phyloP scores from a whole-genome alignment of 2,888 invertebrate species.

The Oligia fasciuncula region DNA sequence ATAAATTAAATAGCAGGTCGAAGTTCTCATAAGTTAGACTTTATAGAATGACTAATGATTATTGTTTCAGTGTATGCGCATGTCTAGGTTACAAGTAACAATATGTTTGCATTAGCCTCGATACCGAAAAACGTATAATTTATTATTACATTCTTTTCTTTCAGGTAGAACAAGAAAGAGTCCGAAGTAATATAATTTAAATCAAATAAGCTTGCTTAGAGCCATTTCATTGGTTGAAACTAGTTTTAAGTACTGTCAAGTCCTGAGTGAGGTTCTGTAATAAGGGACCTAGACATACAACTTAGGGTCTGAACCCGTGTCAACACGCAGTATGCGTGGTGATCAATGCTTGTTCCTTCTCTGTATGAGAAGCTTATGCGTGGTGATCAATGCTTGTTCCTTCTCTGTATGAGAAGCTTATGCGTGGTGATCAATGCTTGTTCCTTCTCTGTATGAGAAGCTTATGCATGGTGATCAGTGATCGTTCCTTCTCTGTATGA shows the following conservation, averaged over 20 bases:
- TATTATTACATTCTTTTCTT: neutral
- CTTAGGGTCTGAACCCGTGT: neutral
- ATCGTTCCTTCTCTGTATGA: too few species aligned
- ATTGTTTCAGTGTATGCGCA: neutral
- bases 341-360: neutral
- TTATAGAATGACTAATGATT: constrained; percentile 3
- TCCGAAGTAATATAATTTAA: too few species aligned
- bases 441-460: neutral
- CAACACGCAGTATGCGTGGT: neutral
- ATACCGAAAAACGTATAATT: too few species aligned
- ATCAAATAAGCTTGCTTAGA: neutral
- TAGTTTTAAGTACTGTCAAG: too few species aligned
- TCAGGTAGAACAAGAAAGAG: neutral
- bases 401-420: neutral
- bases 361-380: neutral
- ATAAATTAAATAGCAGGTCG: constrained; percentile 17
- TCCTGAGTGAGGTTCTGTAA: too few species aligned
- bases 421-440: neutral
- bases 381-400: neutral
- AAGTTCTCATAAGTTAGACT: constrained; percentile 25
- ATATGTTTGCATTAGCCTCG: neutral
- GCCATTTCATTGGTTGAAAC: too few species aligned
- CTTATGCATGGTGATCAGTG: too few species aligned
- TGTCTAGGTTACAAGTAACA: neutral
- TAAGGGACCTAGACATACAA: neutral